Percentiles rank a stretch among this genome's conserved stretches.
Conservation (phyloP, 2,113 vertebrate species). For the Tringa solitaria region DNA sequence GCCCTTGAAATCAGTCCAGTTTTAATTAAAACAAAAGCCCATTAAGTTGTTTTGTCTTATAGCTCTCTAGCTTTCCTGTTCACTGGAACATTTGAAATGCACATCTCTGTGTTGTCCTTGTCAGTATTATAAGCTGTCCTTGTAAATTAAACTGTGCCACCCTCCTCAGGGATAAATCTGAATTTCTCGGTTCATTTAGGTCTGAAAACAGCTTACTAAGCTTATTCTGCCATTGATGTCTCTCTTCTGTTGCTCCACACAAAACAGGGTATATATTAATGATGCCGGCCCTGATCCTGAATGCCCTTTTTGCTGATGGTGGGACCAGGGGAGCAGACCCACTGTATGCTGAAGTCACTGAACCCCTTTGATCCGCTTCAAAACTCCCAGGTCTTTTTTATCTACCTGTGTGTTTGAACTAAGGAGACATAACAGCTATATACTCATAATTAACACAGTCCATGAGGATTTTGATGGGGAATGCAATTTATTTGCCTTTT, state of each 20-base stretch:
- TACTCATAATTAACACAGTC: neutral
- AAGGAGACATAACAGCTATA: neutral
- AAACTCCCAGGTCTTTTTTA: conserved; percentile 17
- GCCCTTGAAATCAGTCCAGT: neutral
- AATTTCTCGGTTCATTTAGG: conserved; percentile 41
- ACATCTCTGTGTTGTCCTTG: conserved; percentile 40
- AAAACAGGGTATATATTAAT: neutral
- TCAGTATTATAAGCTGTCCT: conserved; percentile 40
- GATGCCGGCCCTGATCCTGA: neutral
- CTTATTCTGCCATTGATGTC: conserved; percentile 44
- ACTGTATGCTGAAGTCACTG: neutral
- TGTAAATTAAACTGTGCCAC: conserved; percentile 52
- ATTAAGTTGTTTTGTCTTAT: neutral
- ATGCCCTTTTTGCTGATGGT: conserved; percentile 21
- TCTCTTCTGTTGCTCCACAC: conserved; percentile 1
- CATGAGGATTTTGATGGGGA: neutral
- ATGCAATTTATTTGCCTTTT: neutral
- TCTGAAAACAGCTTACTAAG: conserved; percentile 54
- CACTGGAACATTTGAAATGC: conserved; percentile 19
- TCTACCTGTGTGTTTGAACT: neutral
- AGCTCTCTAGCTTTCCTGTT: neutral
- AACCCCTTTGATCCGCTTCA: neutral
- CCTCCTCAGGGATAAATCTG: conserved; percentile 57
- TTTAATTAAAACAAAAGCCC: conserved; percentile 29
- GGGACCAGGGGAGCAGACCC: neutral